Base-by-base conservation (phyloP, 2,113 vertebrate species). In the Macrotis lagotis region DNA sequence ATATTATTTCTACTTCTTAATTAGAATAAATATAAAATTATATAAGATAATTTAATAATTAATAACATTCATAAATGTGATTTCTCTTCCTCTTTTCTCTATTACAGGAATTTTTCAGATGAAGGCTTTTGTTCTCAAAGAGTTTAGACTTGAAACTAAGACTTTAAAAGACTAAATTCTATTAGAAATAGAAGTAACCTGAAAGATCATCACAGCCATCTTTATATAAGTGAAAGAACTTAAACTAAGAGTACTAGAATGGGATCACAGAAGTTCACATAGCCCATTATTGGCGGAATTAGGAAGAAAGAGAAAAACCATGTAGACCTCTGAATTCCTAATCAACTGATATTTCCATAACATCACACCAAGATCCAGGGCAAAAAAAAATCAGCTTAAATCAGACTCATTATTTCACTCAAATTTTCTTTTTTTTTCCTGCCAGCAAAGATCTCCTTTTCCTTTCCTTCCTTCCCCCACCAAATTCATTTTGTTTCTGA, bases 401-500 rank as follows among this genome's bases (percentile, higher is more conserved):
- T 44, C 66, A 83, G n/a, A 83, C 66, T 83, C 37, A 24, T 83
- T 44, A 83, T 83, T 83, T 83, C n/a, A 2, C 19, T 83, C 19
- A 24, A 83, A 44, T 44, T 19, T 83, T 83, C 59, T 74, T 83
- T 66, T 44, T 83, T 83, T 83, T 6, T 83, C 14, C n/a, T 44
- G n/a, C 16, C 55, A 83, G 14, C 37, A 83, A 2, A 7, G 66
- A 83, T 44, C n/a, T 19, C 6, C 37, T 44, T 44, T 83, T 83
- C 66, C 59, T 26, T 55, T 12, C n/a, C n/a, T n/a, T n/a, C n/a
- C n/a, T 24, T 28, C 53, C 19, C 37, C 66, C 52, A 5, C 37
- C 19, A 83, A 44, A 83, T 4, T 19, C 66, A 11, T 16, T 83
- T 83, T 83, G 37, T 93, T 95, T 91, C 94, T 95, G 97, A 98